Evolutionary conservation across 2,888 invertebrate species (phyloP), one percentile per base, ranked within the genome.

Genomic region (Hoplodrina blanda): DNA sequence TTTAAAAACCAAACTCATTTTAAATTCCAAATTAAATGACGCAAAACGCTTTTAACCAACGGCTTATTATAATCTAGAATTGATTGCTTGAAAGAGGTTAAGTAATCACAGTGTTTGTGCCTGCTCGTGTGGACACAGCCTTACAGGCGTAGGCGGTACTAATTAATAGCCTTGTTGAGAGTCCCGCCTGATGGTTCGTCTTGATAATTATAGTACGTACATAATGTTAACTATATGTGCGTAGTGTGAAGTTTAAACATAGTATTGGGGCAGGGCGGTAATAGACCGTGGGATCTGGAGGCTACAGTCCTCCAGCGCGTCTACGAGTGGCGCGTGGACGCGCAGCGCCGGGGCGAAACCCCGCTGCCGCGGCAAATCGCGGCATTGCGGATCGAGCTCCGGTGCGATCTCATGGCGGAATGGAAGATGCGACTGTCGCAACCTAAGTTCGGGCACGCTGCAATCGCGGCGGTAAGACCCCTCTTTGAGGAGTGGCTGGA

Each of bases 81-180:
- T 64, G 30, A 64, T 69, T 62, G 44, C 62, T 49, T 54, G 19
- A 61, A 8, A 37, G 49, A 30, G 49, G 53, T 19, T 20, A 37
- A 44, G 56, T 76, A 61, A 80, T 75, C 76, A 75, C 20, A 53
- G 49, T 61, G 69, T 77, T 78, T 61, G 56, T 71, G 61, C 37
- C 49, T 64, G 44, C 55, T 67, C 50, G 57, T 78, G 72, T 72
- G 63, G 19, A 61, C 57, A 7, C 61, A 7, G 67, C 78, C 30
- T 84, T 71, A 72, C 11, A 62, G 50, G 59, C 67, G 76, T 72
- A 76, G 72, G 72, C 64, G 54, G 66, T 52, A 62, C 82, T 85
- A 86, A 85, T 86, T 85, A 83, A 85, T 85, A 78, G 83, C 64
- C 76, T 77, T 78, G 86, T 82, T 76, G 81, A 86, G 81, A 68